A percentile compares a stretch with the other conserved stretches of the same genome.
Conservation (phyloP, 1,140 invertebrate genomes). For the Drosophila ficusphila region DNA sequence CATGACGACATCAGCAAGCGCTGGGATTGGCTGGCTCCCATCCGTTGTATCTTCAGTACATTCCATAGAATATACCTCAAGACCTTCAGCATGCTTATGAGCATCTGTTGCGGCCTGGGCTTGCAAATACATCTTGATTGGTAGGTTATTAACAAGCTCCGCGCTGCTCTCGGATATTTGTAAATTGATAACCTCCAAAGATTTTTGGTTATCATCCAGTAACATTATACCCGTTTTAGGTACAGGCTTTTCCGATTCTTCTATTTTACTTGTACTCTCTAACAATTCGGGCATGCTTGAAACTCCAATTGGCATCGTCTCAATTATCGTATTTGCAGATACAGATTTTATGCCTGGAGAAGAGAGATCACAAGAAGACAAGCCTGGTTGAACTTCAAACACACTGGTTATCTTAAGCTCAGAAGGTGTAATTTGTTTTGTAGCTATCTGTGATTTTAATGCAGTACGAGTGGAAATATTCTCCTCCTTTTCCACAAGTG, state of each 20-base stretch:
- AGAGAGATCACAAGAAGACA: slow-evolving; percentile 18
- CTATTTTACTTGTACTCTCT: slow-evolving; percentile 17
- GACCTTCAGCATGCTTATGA: slow-evolving; percentile 38
- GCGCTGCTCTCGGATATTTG: slow-evolving; percentile 50
- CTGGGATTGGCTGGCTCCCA: slow-evolving; percentile 31
- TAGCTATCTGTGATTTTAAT: slow-evolving; percentile 18
- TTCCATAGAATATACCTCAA: slow-evolving; percentile 45
- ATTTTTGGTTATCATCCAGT: slow-evolving; percentile 40
- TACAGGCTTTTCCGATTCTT: slow-evolving; percentile 26
- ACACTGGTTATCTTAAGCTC: slow-evolving; percentile 43
- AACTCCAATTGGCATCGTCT: slow-evolving; percentile 49
- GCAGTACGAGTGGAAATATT: neutral
- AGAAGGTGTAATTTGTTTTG: slow-evolving; percentile 3
- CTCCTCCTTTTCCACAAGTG: slow-evolving; percentile 44
- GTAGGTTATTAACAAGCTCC: slow-evolving; percentile 4
- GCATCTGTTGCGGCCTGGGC: slow-evolving; percentile 34
- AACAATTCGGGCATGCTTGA: slow-evolving; percentile 21
- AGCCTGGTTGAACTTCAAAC: slow-evolving; percentile 42
- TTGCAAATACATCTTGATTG: neutral
- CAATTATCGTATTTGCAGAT: slow-evolving; percentile 22
- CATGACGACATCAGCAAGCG: slow-evolving; percentile 44
- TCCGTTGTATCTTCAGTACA: slow-evolving; percentile 10
- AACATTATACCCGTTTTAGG: slow-evolving; percentile 24
- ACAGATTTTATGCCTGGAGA: slow-evolving; percentile 4
- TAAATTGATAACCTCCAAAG: slow-evolving; percentile 59